A percentile compares a stretch with the other conserved stretches of the same genome.
phyloP scores from a whole-genome alignment of 2,888 invertebrate species.

The Eretmocerus hayati region DNA sequence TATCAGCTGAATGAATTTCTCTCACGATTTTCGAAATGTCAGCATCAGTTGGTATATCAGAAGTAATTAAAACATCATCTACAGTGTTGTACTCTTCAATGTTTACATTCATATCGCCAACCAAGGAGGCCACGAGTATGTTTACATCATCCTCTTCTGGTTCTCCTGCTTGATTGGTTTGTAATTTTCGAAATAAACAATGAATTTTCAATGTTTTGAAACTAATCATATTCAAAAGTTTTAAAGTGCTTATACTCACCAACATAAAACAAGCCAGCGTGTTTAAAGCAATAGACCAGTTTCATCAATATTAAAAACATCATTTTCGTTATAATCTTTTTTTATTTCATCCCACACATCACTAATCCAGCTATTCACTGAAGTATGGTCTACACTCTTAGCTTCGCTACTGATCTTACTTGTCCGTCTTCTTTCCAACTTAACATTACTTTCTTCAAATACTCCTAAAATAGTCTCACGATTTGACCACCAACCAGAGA shows the following conservation, averaged over 20 bases:
- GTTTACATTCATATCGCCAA: background rate
- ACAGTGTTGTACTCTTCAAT: background rate
- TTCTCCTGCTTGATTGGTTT: too few species aligned
- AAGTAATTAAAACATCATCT: background rate
- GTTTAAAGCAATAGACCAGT: background rate
- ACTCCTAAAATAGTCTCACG: background rate
- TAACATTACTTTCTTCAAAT: background rate
- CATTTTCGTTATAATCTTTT: background rate
- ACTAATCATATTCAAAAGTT: too few species aligned
- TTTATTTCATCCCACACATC: background rate
- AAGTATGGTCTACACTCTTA: background rate
- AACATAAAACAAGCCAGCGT: background rate
- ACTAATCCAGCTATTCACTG: background rate
- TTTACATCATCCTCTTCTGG: too few species aligned
- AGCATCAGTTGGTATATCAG: background rate
- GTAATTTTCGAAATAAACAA: background rate
- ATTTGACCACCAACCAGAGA: background rate
- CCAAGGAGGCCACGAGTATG: too few species aligned
- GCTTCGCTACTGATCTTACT: background rate
- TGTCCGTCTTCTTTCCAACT: background rate
- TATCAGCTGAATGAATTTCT: too few species aligned
- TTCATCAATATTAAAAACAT: background rate
- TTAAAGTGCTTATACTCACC: too few species aligned
- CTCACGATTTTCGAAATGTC: background rate
- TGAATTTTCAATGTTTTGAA: too few species aligned